phyloP scores from a whole-genome alignment of 2,797 vertebrate species.

The Microhierax caerulescens region DNA sequence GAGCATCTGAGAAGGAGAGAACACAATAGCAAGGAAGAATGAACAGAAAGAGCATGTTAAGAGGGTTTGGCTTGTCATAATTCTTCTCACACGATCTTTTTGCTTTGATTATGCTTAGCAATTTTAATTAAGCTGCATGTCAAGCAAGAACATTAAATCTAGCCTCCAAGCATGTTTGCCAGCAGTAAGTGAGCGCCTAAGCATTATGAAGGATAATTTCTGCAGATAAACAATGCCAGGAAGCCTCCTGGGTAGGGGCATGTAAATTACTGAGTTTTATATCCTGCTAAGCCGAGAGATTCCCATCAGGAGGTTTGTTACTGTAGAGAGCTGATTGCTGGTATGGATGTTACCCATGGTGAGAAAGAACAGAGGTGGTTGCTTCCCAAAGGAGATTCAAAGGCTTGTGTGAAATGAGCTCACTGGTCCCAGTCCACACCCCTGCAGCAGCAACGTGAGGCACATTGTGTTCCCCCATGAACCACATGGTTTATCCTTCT shows the following conservation, averaged over 20 bases:
- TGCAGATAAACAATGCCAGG: slow-evolving; percentile 57
- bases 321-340: neutral
- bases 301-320: slow-evolving; percentile 44
- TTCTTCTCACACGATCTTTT: slow-evolving; percentile 33
- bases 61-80: slow-evolving; percentile 18
- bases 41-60: neutral
- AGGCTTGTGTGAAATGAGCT: slow-evolving; percentile 27
- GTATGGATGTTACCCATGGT: slow-evolving; percentile 17
- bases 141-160: slow-evolving; percentile 58
- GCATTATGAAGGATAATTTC: slow-evolving; percentile 39
- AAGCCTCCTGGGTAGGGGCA: slow-evolving; percentile 51
- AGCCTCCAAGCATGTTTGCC: slow-evolving; percentile 48
- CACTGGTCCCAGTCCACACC: neutral
- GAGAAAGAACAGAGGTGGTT: slow-evolving; percentile 47
- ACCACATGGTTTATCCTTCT: neutral
- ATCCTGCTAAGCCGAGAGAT: slow-evolving; percentile 40
- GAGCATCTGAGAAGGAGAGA: neutral
- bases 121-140: slow-evolving; percentile 60
- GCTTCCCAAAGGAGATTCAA: slow-evolving; percentile 47
- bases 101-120: slow-evolving; percentile 46
- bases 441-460: neutral
- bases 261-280: slow-evolving; percentile 49
- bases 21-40: neutral
- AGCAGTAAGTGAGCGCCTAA: slow-evolving; percentile 28
- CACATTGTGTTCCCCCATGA: neutral